These are phyloP conservation scores for Amphimedon queenslandica DNA, from an alignment of 37 sponge, comb jelly and placozoan genomes.

Conservation along the genomic window DNA sequence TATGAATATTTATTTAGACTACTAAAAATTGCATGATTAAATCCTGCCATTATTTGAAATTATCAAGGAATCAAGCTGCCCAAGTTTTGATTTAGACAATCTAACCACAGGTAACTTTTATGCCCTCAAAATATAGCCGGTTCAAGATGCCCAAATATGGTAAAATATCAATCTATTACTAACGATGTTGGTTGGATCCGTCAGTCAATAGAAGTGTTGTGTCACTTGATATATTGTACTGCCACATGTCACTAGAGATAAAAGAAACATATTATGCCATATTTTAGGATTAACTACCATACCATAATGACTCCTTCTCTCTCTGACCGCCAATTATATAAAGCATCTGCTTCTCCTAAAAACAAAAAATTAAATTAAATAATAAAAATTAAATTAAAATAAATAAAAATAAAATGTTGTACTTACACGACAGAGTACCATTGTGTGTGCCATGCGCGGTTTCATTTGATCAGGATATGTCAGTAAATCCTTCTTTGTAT, in stretches of 20 bases:
- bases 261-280: neutral
- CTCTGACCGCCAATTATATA: constrained; percentile 66
- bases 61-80: no score
- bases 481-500: neutral
- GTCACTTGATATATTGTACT: constrained; percentile 32
- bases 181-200: constrained; percentile 17
- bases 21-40: no score
- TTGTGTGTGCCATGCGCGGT: constrained; percentile 56
- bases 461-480: constrained; percentile 11
- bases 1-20: no score
- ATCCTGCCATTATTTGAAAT: no score
- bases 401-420: neutral
- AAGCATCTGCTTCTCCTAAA: constrained; percentile 26
- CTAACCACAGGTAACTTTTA: no score
- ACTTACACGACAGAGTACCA: constrained; percentile 23
- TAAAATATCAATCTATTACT: neutral
- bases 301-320: constrained; percentile 27
- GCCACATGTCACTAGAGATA: constrained; percentile 51
- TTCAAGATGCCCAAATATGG: no score
- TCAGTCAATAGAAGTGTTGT: constrained; percentile 20
- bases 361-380: neutral
- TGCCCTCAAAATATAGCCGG: no score
- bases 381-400: neutral
- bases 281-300: neutral
- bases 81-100: no score